A percentile compares a stretch with the other conserved stretches of the same genome.
phyloP scores from a whole-genome alignment of 2,113 vertebrate species.

The Motacilla tschutschensis region DNA sequence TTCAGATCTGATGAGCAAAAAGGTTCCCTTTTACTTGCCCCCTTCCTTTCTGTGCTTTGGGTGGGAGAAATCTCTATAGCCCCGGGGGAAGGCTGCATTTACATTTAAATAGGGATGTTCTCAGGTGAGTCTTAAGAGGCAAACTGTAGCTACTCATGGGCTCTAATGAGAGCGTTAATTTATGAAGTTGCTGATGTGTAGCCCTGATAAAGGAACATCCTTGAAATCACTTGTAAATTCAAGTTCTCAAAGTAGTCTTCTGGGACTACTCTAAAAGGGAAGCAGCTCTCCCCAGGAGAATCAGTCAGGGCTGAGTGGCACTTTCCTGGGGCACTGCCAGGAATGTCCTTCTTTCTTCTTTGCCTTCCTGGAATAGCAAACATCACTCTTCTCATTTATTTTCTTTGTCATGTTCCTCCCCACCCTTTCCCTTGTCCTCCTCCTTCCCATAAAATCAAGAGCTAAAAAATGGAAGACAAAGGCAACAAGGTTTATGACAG shows the following conservation, averaged over 20 bases:
- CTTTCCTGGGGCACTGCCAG: conserved; percentile 15
- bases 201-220: conserved; percentile 20
- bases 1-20: background rate
- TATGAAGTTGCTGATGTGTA: conserved; percentile 33
- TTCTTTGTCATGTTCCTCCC: background rate
- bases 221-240: conserved; percentile 22
- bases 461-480: background rate
- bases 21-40: background rate
- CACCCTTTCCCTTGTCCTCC: background rate
- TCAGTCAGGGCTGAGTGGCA: background rate
- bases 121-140: background rate
- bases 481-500: background rate
- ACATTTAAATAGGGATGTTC: conserved; percentile 55
- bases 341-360: background rate
- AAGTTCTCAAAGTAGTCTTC: background rate
- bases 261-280: background rate
- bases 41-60: background rate
- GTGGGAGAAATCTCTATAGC: background rate
- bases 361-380: background rate
- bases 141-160: background rate
- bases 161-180: conserved; percentile 50
- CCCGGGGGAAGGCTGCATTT: conserved; percentile 32
- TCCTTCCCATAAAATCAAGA: background rate
- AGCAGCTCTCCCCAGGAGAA: background rate
- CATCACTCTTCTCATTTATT: background rate